Conservation (phyloP, 2,888 invertebrate genomes). For the Synanthedon andrenaeformis region DNA sequence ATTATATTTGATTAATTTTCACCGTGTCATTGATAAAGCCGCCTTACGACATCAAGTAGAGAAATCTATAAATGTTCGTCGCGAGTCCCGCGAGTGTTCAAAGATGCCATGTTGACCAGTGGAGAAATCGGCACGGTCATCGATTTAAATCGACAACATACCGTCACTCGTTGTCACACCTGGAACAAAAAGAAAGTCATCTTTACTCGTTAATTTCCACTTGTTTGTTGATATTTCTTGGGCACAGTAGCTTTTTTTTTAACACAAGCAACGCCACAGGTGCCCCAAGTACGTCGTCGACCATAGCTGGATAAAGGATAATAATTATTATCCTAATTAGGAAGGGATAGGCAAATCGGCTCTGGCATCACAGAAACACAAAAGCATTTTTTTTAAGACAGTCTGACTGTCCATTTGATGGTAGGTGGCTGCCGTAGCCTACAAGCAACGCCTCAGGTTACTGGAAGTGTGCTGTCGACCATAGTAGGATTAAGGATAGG, state of each 20-base stretch:
- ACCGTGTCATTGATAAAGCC: slow-evolving; percentile 52
- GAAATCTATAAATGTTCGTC: slow-evolving; percentile 23
- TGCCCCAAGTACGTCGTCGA: no score
- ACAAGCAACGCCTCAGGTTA: no score
- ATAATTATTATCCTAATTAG: no score
- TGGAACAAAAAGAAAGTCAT: slow-evolving; percentile 38
- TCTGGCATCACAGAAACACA: no score
- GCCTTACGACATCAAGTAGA: slow-evolving; percentile 11
- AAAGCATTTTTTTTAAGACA: background rate
- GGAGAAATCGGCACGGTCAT: slow-evolving; percentile 24
- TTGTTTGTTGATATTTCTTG: no score
- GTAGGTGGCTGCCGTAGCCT: background rate
- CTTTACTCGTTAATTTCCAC: no score
- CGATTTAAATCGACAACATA: slow-evolving; percentile 30
- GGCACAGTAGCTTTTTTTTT: no score
- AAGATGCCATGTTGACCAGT: slow-evolving; percentile 32
- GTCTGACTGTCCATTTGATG: background rate
- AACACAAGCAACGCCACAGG: no score
- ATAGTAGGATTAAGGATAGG: no score
- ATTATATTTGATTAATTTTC: slow-evolving; percentile 46
- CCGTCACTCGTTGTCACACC: slow-evolving; percentile 38
- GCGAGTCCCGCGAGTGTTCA: slow-evolving; percentile 22
- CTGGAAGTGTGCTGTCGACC: no score
- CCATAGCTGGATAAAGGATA: no score
- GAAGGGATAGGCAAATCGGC: no score